Evolutionary conservation across 2,797 vertebrate genomes (phyloP).

Genomic region (Mormyrus proboscirostris): DNA sequence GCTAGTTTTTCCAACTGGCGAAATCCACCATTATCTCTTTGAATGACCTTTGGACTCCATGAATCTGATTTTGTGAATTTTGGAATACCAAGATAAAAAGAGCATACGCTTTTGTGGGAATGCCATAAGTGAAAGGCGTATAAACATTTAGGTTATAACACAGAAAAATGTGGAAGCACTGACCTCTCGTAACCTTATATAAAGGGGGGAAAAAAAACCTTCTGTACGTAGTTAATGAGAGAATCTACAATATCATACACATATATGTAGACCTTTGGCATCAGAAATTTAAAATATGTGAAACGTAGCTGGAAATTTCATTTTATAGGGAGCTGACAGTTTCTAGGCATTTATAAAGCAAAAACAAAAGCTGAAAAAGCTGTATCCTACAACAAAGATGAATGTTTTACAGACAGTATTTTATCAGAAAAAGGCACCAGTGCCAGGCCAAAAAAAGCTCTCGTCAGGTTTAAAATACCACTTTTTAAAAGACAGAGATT

Average conservation of each 20-base stretch:
- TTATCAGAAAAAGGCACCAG: not conserved
- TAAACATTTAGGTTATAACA: not conserved
- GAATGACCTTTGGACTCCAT: not conserved
- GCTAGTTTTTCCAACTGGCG: too few relatives aligned
- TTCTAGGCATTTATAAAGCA: not conserved
- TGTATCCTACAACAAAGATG: conserved; percentile 8
- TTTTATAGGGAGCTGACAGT: not conserved
- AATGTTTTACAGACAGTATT: conserved; percentile 9
- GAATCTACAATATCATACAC: not conserved
- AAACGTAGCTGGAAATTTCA: not conserved
- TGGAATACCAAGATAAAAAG: not conserved
- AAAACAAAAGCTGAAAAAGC: not conserved
- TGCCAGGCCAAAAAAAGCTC: not conserved
- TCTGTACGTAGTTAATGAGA: not conserved
- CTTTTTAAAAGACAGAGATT: conserved; percentile 12
- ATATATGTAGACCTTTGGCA: not conserved
- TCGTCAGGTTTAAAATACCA: not conserved
- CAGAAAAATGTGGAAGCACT: not conserved
- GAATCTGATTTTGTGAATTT: not conserved
- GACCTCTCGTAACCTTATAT: not conserved
- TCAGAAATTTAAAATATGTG: not conserved
- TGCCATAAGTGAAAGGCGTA: not conserved
- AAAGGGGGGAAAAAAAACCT: not conserved
- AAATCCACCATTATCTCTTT: not conserved
- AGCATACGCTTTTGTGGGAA: not conserved